A percentile compares a stretch with the other conserved stretches of the same genome.
Evolutionary conservation across 2,797 vertebrate genomes (phyloP).

Genomic region (Trachops cirrhosus): DNA sequence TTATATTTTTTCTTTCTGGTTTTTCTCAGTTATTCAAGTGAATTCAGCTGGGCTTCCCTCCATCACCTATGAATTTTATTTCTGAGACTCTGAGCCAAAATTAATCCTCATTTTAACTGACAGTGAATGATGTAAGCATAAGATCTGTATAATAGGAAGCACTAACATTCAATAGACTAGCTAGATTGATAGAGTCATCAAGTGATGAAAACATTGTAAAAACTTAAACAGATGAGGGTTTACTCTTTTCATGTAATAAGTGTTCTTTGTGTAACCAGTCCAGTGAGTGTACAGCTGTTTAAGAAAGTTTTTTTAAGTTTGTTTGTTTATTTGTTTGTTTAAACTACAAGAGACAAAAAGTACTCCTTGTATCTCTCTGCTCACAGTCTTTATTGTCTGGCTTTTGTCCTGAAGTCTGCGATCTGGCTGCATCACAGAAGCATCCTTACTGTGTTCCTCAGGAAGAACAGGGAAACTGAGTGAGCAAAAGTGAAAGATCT

Average conservation of each 20-base stretch:
- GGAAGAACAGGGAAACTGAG: neutral
- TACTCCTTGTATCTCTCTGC: neutral
- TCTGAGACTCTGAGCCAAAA: slow-evolving; percentile 68
- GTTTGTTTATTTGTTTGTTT: no score
- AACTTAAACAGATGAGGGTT: neutral
- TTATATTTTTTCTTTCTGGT: slow-evolving; percentile 63
- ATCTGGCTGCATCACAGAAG: neutral
- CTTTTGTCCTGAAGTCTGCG: neutral
- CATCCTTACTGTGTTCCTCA: neutral
- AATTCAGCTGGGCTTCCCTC: slow-evolving; percentile 50
- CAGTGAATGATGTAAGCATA: slow-evolving; percentile 61
- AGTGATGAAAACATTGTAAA: neutral
- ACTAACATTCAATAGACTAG: slow-evolving; percentile 17
- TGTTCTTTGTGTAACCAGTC: neutral
- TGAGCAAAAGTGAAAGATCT: neutral
- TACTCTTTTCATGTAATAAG: neutral
- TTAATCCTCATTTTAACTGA: slow-evolving; percentile 73
- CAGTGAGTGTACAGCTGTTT: neutral
- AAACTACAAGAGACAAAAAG: neutral
- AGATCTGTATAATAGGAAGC: slow-evolving; percentile 63
- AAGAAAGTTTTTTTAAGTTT: neutral
- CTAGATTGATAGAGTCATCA: neutral
- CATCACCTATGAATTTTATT: slow-evolving; percentile 64
- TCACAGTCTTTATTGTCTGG: neutral
- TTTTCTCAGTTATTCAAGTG: slow-evolving; percentile 53